Conservation (phyloP, 2,888 invertebrate species). For the Elysia crispata region DNA sequence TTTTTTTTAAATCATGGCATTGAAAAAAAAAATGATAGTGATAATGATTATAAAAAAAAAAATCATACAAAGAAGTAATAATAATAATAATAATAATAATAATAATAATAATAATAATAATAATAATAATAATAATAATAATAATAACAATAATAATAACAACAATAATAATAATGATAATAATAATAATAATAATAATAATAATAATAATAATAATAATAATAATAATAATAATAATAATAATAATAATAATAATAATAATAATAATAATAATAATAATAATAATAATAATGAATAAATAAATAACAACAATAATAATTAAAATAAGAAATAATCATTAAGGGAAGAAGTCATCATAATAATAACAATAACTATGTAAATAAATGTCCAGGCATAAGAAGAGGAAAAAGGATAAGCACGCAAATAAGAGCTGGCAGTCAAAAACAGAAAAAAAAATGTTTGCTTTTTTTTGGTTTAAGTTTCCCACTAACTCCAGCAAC, state of each 20-base stretch:
- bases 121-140: neutral
- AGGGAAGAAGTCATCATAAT: too few relatives aligned
- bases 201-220: neutral
- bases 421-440: neutral
- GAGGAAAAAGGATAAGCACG: neutral
- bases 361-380: too few relatives aligned
- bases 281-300: neutral
- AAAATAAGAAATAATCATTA: neutral
- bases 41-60: neutral
- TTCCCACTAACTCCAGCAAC: too few relatives aligned
- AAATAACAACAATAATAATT: neutral
- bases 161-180: too few relatives aligned
- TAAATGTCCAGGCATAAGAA: neutral
- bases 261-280: neutral
- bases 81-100: neutral
- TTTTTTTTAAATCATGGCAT: neutral
- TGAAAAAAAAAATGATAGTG: neutral
- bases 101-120: neutral
- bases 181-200: too few relatives aligned
- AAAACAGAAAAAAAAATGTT: too few relatives aligned
- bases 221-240: neutral
- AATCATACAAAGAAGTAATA: neutral
- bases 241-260: too few relatives aligned
- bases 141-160: neutral
- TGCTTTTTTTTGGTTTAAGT: too few relatives aligned